A percentile compares a stretch with the other conserved stretches of the same genome.
Conservation (phyloP, 2,888 invertebrate species). For the Congeria kusceri region DNA sequence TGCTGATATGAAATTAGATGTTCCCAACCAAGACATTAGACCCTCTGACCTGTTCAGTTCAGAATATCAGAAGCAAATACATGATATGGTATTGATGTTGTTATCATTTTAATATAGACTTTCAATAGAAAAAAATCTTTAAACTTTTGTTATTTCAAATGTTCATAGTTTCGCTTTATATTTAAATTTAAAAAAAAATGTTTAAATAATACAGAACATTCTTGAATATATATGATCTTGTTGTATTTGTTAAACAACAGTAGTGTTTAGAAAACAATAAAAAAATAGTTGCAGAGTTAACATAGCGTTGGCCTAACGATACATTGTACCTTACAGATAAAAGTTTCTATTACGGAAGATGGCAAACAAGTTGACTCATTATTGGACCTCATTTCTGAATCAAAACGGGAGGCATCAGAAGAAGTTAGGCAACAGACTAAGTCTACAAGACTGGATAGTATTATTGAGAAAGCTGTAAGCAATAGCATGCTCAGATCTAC, state of each 20-base stretch:
- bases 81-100: slow-evolving; percentile 18
- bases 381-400: slow-evolving; percentile 34
- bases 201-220: no score
- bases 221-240: no score
- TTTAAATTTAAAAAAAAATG: no score
- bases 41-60: slow-evolving; percentile 61
- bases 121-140: no score
- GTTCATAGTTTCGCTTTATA: no score
- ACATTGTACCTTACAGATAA: slow-evolving; percentile 37
- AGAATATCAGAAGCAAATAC: slow-evolving; percentile 58
- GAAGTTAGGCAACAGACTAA: slow-evolving; percentile 19
- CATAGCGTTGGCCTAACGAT: no score
- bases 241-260: no score
- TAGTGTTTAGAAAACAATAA: no score
- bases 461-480: slow-evolving; percentile 52
- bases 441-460: slow-evolving; percentile 11
- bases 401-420: slow-evolving; percentile 18
- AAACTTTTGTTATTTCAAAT: no score
- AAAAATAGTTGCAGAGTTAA: no score
- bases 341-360: slow-evolving; percentile 41
- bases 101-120: no score
- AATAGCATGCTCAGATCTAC: slow-evolving; percentile 43
- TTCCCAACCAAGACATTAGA: slow-evolving; percentile 48
- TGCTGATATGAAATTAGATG: slow-evolving; percentile 53
- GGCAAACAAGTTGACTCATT: slow-evolving; percentile 35